Evolutionary conservation across 2,797 vertebrate genomes (phyloP).

Genomic region (Peromyscus aztecus): DNA sequence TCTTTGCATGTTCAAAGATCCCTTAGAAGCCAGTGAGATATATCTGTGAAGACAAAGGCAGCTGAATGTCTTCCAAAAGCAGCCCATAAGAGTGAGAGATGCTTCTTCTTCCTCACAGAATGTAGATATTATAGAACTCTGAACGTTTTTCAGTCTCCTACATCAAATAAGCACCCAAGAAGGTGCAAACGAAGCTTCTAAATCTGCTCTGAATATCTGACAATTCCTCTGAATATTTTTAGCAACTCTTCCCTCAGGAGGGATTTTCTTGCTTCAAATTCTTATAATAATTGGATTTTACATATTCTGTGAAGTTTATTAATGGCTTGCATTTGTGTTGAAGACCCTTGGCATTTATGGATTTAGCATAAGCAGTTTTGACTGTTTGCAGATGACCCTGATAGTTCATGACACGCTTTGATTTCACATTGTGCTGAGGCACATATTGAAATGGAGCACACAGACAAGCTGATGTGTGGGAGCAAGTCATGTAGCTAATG

Average conservation of each 20-base stretch:
- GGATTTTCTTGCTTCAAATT: not conserved
- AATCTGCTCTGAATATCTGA: conserved; percentile 32
- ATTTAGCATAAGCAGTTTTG: conserved; percentile 31
- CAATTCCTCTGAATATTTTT: not conserved
- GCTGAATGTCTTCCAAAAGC: not conserved
- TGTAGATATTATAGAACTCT: not conserved
- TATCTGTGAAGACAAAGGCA: conserved; percentile 39
- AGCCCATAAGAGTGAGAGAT: not conserved
- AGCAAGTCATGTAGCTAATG: conserved; percentile 18
- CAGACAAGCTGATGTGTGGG: not conserved
- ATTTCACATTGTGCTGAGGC: conserved; percentile 23
- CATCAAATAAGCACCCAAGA: not conserved
- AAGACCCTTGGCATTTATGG: not conserved
- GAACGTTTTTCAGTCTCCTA: not conserved
- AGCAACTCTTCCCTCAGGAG: not conserved
- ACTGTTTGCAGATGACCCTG: conserved; percentile 23
- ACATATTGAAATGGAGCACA: conserved; percentile 5
- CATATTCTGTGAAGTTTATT: conserved; percentile 14
- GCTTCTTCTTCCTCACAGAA: not conserved
- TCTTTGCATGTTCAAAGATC: conserved; percentile 66
- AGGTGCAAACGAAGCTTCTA: conserved; percentile 21
- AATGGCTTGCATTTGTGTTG: conserved; percentile 1
- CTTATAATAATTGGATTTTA: conserved; percentile 19
- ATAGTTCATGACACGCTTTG: not conserved
- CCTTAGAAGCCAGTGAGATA: conserved; percentile 47